Evolutionary conservation across 2,888 invertebrate genomes (phyloP), one percentile per base, ranked within the genome.

Genomic region (Aquatica leii): DNA sequence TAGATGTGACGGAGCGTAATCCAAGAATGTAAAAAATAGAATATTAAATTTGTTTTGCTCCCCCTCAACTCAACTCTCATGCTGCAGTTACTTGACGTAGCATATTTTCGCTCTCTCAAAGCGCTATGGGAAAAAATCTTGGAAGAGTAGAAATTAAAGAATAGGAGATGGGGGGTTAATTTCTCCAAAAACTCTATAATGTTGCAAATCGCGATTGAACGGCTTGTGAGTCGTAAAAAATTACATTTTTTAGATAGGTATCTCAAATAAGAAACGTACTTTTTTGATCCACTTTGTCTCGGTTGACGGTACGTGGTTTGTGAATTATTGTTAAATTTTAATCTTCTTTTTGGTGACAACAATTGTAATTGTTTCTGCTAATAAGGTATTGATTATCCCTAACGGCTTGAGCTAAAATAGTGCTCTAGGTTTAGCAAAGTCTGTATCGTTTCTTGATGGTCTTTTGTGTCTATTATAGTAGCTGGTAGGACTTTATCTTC

Each of bases 41-140:
- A 74, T 54, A 76, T 77, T 46, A 56, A 41, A 11, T 75, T 76
- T 60, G 52, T 76, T n/a, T 69, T 62, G 21, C 63, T 76, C 11
- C 75, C 75, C 6, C 65, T 68, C 5, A 73, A 76, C 63, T 59
- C 69, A 1, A 74, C 72, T 0, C 74, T 76, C 59, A 48, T 73
- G 35, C 43, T 37, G 1, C 75, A 75, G 51, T 74, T 72, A 12
- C 64, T 76, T n/a, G n/a, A n/a, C n/a, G n/a, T 74, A 1, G 69
- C 70, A 1, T 71, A 60, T 50, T 74, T 72, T 54, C 49, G 65
- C 1, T 67, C 73, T 2, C 21, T 73, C 50, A 73, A 75, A 63
- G 54, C 11, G 31, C 54, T 50, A 0, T 73, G 73, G 74, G 54
- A 65, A 46, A 31, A 17, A 17, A n/a, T n/a, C n/a, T n/a, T n/a